These are phyloP conservation scores for Orthonychiurus folsomi DNA, from an alignment of 2,888 invertebrate species.

Conservation along the genomic window DNA sequence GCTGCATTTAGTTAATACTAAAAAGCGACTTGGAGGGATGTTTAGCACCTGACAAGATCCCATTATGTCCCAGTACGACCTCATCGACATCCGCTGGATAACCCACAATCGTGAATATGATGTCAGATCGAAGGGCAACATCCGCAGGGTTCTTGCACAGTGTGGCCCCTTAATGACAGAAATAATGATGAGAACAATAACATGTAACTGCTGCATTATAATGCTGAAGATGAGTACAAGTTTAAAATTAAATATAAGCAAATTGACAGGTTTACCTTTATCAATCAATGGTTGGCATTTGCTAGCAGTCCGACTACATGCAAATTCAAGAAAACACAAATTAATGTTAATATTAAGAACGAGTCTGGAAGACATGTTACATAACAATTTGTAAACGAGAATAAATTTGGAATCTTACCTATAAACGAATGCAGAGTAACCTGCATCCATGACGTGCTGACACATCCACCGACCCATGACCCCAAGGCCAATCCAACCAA, in stretches of 20 bases:
- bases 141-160: slow-evolving; percentile 20
- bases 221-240: too few species aligned
- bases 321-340: not conserved
- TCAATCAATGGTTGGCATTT: slow-evolving; percentile 22
- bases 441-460: slow-evolving; percentile 23
- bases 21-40: not conserved
- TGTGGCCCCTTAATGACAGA: slow-evolving; percentile 18
- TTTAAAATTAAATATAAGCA: not conserved
- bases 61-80: slow-evolving; percentile 20
- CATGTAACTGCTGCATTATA: not conserved
- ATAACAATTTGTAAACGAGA: not conserved
- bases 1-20: too few species aligned
- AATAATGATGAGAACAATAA: not conserved
- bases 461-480: slow-evolving; percentile 26
- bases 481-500: slow-evolving; percentile 26
- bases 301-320: slow-evolving; percentile 18
- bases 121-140: slow-evolving; percentile 18
- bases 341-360: not conserved
- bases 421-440: slow-evolving; percentile 23
- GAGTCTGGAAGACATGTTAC: not conserved
- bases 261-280: slow-evolving; percentile 6
- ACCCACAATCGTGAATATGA: slow-evolving; percentile 24
- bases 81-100: slow-evolving; percentile 23
- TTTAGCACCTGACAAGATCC: slow-evolving; percentile 15
- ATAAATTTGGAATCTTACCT: slow-evolving; percentile 14